Conservation (phyloP, 1,140 invertebrate genomes). For the Drosophila sucinea region DNA sequence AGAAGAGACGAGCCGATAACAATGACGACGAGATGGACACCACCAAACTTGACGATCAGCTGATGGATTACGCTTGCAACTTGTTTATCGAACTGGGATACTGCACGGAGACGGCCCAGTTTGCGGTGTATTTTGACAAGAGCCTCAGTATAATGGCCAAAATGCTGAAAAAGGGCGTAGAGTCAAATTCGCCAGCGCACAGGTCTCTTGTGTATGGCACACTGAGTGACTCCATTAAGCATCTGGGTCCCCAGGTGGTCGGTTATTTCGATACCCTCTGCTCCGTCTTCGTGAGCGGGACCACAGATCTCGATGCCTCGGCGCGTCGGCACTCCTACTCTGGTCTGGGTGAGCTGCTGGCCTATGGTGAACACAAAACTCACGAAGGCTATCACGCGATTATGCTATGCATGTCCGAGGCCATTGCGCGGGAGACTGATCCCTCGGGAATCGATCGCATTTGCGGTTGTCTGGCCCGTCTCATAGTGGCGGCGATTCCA, state of each 20-base stretch:
- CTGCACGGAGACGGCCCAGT: conserved; percentile 86
- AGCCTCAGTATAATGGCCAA: conserved; percentile 86
- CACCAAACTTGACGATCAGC: conserved; percentile 89
- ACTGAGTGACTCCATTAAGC: conserved; percentile 88
- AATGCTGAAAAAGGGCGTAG: conserved; percentile 83
- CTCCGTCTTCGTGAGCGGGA: conserved; percentile 86
- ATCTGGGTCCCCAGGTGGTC: conserved; percentile 84
- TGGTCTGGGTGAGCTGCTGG: conserved; percentile 89
- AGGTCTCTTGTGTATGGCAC: conserved; percentile 89
- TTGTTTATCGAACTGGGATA: conserved; percentile 89
- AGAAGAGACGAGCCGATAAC: too few species aligned
- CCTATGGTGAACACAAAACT: conserved; percentile 83
- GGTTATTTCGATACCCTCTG: conserved; percentile 86
- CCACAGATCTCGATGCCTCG: conserved; percentile 86
- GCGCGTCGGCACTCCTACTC: conserved; percentile 91
- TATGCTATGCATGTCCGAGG: conserved; percentile 86
- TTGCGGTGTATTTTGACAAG: conserved; percentile 87
- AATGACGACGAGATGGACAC: conserved; percentile 90
- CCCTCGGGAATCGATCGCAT: conserved; percentile 89
- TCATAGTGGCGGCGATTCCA: conserved; percentile 87
- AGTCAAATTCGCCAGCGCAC: conserved; percentile 82
- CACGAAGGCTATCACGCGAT: conserved; percentile 84
- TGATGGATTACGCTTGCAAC: conserved; percentile 90
- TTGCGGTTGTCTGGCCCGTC: conserved; percentile 90
- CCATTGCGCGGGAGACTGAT: conserved; percentile 86